Percentiles rank a stretch among this genome's conserved stretches.
Conservation (phyloP, 2,888 invertebrate species). For the Agrotis exclamationis region DNA sequence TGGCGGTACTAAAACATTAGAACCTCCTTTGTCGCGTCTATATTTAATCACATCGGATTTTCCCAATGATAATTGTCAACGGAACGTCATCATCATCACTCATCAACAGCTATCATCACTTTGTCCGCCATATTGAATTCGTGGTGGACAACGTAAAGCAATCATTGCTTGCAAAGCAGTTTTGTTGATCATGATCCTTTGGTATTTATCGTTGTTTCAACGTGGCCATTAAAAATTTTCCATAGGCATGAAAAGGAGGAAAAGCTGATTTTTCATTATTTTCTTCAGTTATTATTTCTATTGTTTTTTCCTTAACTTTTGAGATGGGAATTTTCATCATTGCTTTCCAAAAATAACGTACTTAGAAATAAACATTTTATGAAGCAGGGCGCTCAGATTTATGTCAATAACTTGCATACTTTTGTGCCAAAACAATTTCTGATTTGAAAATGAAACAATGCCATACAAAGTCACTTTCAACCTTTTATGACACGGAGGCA, state of each 20-base stretch:
- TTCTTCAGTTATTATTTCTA: not conserved
- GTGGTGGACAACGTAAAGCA: slow-evolving; percentile 6
- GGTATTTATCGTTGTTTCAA: not conserved
- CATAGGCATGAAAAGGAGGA: too few relatives aligned
- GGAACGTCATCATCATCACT: not conserved
- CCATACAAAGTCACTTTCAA: too few relatives aligned
- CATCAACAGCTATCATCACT: slow-evolving; percentile 10
- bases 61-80: slow-evolving; percentile 14
- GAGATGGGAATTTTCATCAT: not conserved
- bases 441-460: too few relatives aligned
- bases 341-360: not conserved
- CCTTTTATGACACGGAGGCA: too few relatives aligned
- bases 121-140: slow-evolving; percentile 17
- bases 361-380: too few relatives aligned
- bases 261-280: not conserved
- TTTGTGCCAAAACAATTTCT: too few relatives aligned
- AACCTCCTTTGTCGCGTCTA: not conserved
- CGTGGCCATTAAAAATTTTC: too few relatives aligned
- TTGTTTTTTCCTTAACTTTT: not conserved
- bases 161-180: slow-evolving; percentile 26
- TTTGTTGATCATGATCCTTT: not conserved
- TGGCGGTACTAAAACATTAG: slow-evolving; percentile 21
- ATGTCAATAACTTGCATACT: too few relatives aligned
- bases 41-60: slow-evolving; percentile 6
- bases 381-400: too few relatives aligned